Evolutionary conservation across 30 jellyfish, hydroid and myxozoan genomes (phyloP).

Genomic region (Haliclystus octoradiatus): DNA sequence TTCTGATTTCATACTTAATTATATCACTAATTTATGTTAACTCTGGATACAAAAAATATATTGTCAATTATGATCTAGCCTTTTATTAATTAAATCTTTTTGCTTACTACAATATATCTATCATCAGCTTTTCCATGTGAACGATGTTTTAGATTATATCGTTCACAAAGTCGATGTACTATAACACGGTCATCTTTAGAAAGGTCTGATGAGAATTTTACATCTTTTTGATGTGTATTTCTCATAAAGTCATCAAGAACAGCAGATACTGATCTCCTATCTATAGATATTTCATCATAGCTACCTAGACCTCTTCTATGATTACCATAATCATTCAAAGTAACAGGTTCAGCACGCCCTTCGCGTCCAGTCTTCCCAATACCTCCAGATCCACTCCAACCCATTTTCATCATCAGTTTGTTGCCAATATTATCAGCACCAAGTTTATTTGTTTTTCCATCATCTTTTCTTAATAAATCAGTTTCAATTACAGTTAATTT

Average conservation of each 20-base stretch:
- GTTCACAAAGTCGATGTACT: conserved; percentile 53
- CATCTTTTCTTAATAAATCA: neutral
- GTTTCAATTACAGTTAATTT: neutral
- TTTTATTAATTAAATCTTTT: too few relatives aligned
- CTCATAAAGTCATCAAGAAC: conserved; percentile 33
- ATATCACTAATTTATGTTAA: too few relatives aligned
- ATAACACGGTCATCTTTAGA: conserved; percentile 80
- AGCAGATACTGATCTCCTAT: conserved; percentile 37
- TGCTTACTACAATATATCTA: conserved; percentile 68
- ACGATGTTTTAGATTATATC: conserved; percentile 52
- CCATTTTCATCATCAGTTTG: conserved; percentile 78
- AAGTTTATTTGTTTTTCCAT: neutral
- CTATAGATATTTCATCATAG: conserved; percentile 12
- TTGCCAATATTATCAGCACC: conserved; percentile 71
- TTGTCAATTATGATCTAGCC: too few relatives aligned
- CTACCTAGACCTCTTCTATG: conserved; percentile 84
- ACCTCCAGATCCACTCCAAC: conserved; percentile 95
- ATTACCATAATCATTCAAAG: conserved; percentile 34
- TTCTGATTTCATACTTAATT: too few relatives aligned
- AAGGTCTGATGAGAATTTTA: conserved; percentile 58
- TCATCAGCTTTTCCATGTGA: conserved; percentile 66
- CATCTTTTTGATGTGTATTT: conserved; percentile 26
- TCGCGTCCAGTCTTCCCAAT: conserved; percentile 32
- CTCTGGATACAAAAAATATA: too few relatives aligned
- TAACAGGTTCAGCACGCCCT: conserved; percentile 82